Conservation (phyloP, 2,113 vertebrate genomes). For the Glareola pratincola region DNA sequence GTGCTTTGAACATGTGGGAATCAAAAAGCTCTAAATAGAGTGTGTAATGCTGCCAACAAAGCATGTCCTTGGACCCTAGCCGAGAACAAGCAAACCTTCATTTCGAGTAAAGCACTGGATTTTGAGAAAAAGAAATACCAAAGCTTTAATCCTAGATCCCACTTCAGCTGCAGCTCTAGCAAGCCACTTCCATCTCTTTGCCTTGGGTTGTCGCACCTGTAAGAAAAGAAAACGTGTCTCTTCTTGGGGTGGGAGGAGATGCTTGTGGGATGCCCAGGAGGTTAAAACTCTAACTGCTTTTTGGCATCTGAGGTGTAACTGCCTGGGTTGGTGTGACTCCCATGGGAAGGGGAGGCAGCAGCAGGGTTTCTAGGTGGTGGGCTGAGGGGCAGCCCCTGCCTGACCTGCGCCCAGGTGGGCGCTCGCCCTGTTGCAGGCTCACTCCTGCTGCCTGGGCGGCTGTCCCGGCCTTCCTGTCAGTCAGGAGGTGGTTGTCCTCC, state of each 20-base stretch:
- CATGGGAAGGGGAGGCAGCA: not conserved
- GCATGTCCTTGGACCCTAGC: constrained; percentile 28
- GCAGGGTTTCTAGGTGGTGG: not conserved
- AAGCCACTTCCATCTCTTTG: not conserved
- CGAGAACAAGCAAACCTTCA: constrained; percentile 15
- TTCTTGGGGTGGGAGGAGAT: not conserved
- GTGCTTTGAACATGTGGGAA: constrained; percentile 27
- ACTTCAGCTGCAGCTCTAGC: not conserved
- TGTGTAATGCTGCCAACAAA: constrained; percentile 12
- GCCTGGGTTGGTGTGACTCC: not conserved
- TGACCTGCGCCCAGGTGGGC: not conserved
- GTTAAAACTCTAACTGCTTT: not conserved
- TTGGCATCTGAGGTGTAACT: not conserved
- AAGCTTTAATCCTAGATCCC: not conserved
- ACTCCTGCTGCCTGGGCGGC: not conserved
- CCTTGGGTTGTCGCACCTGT: not conserved
- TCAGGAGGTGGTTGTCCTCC: not conserved
- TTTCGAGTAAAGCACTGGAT: not conserved
- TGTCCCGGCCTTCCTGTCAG: not conserved
- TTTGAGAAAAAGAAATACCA: not conserved
- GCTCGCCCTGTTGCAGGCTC: not conserved
- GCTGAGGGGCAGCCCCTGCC: not conserved
- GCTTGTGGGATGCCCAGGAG: not conserved
- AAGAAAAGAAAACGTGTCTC: not conserved
- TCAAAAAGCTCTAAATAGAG: constrained; percentile 30